phyloP scores from a whole-genome alignment of 1,140 invertebrate genomes.

The Oscheius sp. region DNA sequence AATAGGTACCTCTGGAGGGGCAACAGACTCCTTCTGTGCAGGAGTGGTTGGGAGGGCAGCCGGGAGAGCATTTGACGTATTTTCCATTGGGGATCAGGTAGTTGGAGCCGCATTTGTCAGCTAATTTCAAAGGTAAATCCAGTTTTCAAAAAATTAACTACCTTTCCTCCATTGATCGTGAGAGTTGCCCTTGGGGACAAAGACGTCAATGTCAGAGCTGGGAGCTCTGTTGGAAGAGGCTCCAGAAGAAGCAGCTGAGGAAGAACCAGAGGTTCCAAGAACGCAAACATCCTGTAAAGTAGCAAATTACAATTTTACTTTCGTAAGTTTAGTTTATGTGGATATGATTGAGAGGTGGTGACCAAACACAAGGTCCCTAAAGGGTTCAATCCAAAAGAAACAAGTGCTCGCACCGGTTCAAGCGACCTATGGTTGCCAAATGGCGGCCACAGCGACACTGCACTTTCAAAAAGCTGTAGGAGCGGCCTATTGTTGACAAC shows the following conservation, averaged over 20 bases:
- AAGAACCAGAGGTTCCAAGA: neutral
- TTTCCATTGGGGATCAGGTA: conserved; percentile 42
- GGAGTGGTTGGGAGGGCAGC: conserved; percentile 31
- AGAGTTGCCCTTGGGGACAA: conserved; percentile 18
- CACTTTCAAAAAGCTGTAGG: too few species aligned
- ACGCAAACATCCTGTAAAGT: neutral
- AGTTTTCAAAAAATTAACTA: neutral
- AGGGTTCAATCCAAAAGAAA: too few species aligned
- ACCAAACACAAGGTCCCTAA: too few species aligned
- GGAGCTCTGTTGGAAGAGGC: conserved; percentile 1
- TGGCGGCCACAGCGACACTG: too few species aligned
- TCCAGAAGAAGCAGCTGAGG: neutral
- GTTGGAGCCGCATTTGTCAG: conserved; percentile 35
- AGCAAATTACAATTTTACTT: neutral
- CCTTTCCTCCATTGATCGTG: conserved; percentile 33
- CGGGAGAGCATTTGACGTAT: conserved; percentile 18
- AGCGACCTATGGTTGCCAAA: too few species aligned
- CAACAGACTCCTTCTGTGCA: conserved; percentile 41
- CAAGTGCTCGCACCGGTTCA: too few species aligned
- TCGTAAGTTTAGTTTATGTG: neutral
- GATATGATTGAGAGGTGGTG: too few species aligned
- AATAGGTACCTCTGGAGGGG: conserved; percentile 31
- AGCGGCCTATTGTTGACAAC: too few species aligned
- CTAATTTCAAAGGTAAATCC: conserved; percentile 9
- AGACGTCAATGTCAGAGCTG: neutral